These are phyloP conservation scores for Tipula lateralis DNA, from an alignment of 2,888 invertebrate genomes.

Conservation along the genomic window DNA sequence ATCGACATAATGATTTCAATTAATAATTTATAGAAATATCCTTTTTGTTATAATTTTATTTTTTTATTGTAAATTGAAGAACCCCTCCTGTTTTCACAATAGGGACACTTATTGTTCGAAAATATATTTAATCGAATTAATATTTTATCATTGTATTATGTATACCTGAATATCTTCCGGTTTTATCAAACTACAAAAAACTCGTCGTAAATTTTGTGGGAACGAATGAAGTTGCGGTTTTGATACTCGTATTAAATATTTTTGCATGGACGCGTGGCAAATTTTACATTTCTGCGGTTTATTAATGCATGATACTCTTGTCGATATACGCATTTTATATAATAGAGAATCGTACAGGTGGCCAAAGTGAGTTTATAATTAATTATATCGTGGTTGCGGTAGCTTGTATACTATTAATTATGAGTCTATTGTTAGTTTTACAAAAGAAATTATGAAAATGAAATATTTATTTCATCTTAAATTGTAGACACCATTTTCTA, in stretches of 20 bases:
- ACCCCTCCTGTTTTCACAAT: conserved; percentile 24
- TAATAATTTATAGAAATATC: conserved; percentile 19
- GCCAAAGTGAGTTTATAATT: neutral
- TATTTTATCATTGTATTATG: neutral
- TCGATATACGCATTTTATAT: neutral
- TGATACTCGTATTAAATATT: neutral
- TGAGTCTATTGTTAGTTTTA: neutral
- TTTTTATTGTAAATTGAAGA: neutral
- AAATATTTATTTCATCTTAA: too few species aligned
- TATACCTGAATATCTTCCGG: neutral
- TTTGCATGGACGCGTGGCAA: conserved; percentile 5
- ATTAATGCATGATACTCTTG: neutral
- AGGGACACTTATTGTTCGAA: conserved; percentile 19
- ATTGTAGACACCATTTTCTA: too few species aligned
- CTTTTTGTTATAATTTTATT: neutral
- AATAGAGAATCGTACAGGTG: neutral
- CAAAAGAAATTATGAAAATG: neutral
- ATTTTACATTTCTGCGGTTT: neutral
- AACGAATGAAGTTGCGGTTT: neutral
- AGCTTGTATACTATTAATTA: neutral
- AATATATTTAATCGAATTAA: conserved; percentile 24
- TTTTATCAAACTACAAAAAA: neutral
- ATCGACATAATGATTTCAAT: conserved; percentile 24
- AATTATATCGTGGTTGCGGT: neutral
- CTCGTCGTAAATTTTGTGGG: neutral